Evolutionary conservation across 2,888 invertebrate species (phyloP).

Genomic region (Allolobophora icterica): DNA sequence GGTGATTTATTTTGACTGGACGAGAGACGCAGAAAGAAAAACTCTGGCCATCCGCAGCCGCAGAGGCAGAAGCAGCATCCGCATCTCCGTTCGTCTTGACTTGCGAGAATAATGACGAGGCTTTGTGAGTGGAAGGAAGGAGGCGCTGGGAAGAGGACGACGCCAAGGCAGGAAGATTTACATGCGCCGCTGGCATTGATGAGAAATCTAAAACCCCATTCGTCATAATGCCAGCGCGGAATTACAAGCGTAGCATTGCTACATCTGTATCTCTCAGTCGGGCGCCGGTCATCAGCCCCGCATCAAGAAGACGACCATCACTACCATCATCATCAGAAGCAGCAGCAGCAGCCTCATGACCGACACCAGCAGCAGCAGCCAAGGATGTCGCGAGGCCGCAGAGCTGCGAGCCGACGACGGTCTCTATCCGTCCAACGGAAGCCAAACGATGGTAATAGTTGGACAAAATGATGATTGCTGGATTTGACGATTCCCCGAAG

Average conservation of each 20-base stretch:
- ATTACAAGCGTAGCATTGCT: slow-evolving; percentile 26
- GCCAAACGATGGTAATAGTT: slow-evolving; percentile 4
- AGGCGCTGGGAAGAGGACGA: not conserved
- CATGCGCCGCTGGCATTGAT: slow-evolving; percentile 29
- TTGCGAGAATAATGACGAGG: slow-evolving; percentile 23
- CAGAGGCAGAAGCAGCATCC: not conserved
- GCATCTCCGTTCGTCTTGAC: not conserved
- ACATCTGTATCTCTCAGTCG: slow-evolving; percentile 28
- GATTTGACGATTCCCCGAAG: slow-evolving; percentile 30
- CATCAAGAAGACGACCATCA: not conserved
- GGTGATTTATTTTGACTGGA: slow-evolving; percentile 17
- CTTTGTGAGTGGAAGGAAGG: slow-evolving; percentile 18
- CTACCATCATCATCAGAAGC: not conserved
- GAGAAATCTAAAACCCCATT: slow-evolving; percentile 27
- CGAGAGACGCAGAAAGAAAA: not conserved
- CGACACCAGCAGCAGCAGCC: not conserved
- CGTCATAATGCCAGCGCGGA: slow-evolving; percentile 28
- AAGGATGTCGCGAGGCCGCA: not conserved
- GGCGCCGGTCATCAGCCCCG: not conserved
- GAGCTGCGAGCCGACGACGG: not conserved
- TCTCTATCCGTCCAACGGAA: not conserved
- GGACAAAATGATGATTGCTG: slow-evolving; percentile 27
- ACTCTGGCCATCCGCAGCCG: not conserved
- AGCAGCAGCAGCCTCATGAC: not conserved
- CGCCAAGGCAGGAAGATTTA: not conserved